A percentile compares a stretch with the other conserved stretches of the same genome.
Evolutionary conservation across 1,140 invertebrate genomes (phyloP).

Genomic region (Drosophila erecta): DNA sequence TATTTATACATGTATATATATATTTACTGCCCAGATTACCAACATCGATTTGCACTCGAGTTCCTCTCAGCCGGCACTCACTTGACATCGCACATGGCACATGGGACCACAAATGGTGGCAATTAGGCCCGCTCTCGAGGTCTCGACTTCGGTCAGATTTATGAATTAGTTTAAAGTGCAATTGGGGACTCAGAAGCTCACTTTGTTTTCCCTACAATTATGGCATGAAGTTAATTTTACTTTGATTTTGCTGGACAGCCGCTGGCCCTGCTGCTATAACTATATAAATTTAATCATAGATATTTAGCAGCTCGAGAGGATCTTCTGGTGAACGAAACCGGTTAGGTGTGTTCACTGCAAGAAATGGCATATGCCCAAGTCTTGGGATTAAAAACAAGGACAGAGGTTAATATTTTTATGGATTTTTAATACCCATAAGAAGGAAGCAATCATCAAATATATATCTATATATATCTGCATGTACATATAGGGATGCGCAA

Average conservation of each 20-base stretch:
- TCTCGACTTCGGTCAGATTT: conserved; percentile 26
- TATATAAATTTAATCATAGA: conserved; percentile 68
- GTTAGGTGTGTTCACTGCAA: conserved; percentile 49
- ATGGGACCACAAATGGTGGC: conserved; percentile 48
- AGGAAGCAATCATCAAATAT: not conserved
- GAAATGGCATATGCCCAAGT: not conserved
- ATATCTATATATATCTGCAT: not conserved
- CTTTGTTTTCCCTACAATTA: conserved; percentile 49
- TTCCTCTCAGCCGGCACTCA: conserved; percentile 36
- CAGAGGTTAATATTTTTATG: not conserved
- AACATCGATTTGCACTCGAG: conserved; percentile 54
- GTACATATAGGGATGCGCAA: too few species aligned
- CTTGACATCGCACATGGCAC: conserved; percentile 36
- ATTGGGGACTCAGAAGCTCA: conserved; percentile 30
- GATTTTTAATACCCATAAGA: not conserved
- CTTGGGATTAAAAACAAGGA: not conserved
- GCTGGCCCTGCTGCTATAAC: conserved; percentile 19
- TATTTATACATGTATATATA: conserved; percentile 29
- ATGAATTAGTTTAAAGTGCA: conserved; percentile 62
- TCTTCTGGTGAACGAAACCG: conserved; percentile 58
- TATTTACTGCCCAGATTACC: conserved; percentile 54
- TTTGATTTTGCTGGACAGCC: conserved; percentile 33
- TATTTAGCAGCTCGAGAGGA: conserved; percentile 45
- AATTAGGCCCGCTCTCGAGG: conserved; percentile 41
- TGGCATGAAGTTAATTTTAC: conserved; percentile 56